These are phyloP conservation scores for Philopotamus ludificatus DNA, from an alignment of 1,140 invertebrate species.

Conservation along the genomic window DNA sequence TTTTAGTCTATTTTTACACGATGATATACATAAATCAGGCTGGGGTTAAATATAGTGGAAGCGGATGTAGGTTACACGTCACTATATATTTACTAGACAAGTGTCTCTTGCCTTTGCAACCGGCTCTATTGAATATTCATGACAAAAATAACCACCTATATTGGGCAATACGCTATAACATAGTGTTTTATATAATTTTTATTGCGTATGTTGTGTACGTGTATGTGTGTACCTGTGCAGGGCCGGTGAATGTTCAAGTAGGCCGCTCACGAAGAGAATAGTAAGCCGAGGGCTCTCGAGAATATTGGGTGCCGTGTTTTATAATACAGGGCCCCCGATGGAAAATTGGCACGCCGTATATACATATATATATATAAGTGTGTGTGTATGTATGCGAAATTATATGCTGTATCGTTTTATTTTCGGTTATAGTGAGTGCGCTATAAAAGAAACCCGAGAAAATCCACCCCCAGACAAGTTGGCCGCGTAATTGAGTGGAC, in stretches of 20 bases:
- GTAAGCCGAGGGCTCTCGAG: conserved; percentile 14
- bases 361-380: conserved; percentile 1
- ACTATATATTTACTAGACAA: too few relatives aligned
- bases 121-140: too few relatives aligned
- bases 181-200: too few relatives aligned
- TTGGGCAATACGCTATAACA: too few relatives aligned
- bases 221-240: conserved; percentile 1
- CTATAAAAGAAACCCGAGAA: not conserved
- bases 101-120: too few relatives aligned
- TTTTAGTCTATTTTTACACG: too few relatives aligned
- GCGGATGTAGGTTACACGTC: too few relatives aligned
- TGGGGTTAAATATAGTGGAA: too few relatives aligned
- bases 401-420: not conserved
- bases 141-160: too few relatives aligned
- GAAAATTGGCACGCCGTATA: not conserved
- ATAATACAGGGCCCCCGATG: not conserved
- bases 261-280: conserved; percentile 18
- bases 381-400: not conserved
- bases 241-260: conserved; percentile 19
- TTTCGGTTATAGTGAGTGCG: not conserved
- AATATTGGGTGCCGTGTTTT: conserved; percentile 10
- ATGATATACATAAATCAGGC: too few relatives aligned
- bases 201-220: too few relatives aligned
- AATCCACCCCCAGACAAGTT: not conserved
- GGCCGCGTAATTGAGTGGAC: too few relatives aligned